These are phyloP conservation scores for Geophilus truncorum DNA, from an alignment of 2,888 invertebrate genomes.

Conservation along the genomic window DNA sequence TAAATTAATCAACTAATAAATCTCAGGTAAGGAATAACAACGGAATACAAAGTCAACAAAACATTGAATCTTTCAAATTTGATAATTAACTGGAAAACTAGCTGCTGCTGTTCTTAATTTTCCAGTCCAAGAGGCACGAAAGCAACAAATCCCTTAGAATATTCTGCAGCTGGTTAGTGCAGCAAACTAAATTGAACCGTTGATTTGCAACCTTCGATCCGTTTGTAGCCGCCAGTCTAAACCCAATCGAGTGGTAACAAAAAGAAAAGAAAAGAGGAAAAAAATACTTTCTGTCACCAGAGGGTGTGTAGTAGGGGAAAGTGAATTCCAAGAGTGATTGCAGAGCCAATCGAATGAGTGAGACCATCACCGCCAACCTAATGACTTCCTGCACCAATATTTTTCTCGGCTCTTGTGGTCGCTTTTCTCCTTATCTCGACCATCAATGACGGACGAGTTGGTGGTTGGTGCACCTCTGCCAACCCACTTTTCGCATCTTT, in stretches of 20 bases:
- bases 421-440: neutral
- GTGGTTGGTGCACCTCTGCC: neutral
- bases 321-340: slow-evolving; percentile 11
- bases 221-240: neutral
- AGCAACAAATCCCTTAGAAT: neutral
- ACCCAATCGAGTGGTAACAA: neutral
- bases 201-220: slow-evolving; percentile 6
- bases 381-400: slow-evolving; percentile 16
- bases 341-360: slow-evolving; percentile 15
- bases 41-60: neutral
- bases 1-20: too few relatives aligned
- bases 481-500: neutral
- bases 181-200: neutral
- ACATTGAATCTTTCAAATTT: neutral
- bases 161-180: neutral
- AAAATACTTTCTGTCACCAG: neutral
- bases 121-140: neutral
- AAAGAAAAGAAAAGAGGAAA: neutral
- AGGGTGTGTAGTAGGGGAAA: neutral
- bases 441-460: slow-evolving; percentile 9
- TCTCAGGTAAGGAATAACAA: neutral
- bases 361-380: slow-evolving; percentile 14
- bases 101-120: neutral
- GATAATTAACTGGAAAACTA: too few relatives aligned
- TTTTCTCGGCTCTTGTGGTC: slow-evolving; percentile 1